A percentile compares a stretch with the other conserved stretches of the same genome.
Conservation (phyloP, 2,113 vertebrate species). For the Spilogale gracilis region DNA sequence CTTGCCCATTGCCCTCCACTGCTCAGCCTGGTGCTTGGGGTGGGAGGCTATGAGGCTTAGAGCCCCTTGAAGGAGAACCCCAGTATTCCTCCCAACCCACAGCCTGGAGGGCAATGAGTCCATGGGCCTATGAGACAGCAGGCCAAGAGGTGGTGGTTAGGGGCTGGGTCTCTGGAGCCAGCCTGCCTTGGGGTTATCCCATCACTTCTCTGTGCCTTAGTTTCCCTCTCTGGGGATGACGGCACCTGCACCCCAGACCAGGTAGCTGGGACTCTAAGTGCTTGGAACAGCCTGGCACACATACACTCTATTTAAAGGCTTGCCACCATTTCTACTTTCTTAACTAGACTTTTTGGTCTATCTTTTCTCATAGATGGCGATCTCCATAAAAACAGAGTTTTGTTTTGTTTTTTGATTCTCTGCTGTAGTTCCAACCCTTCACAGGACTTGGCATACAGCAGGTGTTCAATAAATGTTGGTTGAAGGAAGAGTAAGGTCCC, state of each 20-base stretch:
- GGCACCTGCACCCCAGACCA: rapidly evolving
- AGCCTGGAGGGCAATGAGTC: background rate
- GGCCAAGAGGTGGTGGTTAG: background rate
- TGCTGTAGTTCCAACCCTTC: background rate
- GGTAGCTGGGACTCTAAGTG: background rate
- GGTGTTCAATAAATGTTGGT: background rate
- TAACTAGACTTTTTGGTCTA: background rate
- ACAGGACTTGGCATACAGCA: background rate
- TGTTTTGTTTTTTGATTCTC: background rate
- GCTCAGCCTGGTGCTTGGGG: background rate
- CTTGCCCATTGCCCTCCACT: background rate
- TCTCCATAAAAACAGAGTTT: background rate
- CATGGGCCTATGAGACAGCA: background rate
- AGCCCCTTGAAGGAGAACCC: background rate
- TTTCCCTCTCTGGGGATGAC: background rate
- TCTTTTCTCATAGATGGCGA: background rate
- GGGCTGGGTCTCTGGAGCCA: background rate
- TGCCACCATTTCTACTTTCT: background rate
- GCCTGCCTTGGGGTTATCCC: background rate
- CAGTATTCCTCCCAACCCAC: background rate
- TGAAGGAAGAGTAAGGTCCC: background rate
- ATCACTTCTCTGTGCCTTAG: background rate
- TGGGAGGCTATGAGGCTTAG: background rate
- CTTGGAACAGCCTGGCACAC: background rate
- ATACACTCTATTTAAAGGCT: background rate